Evolutionary conservation across 2,888 invertebrate genomes (phyloP), one percentile per base, ranked within the genome.

Genomic region (Ganaspis brasiliensis): DNA sequence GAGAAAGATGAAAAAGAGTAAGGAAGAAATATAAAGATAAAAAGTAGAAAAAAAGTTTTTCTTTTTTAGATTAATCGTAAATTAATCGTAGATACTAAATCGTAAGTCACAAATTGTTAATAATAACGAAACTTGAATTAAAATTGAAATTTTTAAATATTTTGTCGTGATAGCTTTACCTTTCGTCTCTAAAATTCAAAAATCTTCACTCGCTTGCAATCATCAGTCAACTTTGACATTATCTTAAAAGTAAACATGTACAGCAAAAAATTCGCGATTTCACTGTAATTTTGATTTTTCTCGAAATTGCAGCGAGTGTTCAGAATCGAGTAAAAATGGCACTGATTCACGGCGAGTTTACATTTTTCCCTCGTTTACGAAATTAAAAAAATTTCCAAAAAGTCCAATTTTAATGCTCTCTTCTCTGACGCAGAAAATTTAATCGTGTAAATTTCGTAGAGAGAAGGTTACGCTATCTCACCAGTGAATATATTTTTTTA

Each of bases 401-500:
- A n/a, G 8, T 40, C 21, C 19, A 67, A 67, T 9, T 67, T 40
- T 1, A 81, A 79, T 72, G 85, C 87, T 84, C 86, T 89, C 89
- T 90, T 89, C 73, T 90, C 90, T 87, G 80, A 82, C 82, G 77
- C 85, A 82, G 80, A 83, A 90, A 90, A 90, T 90, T 91, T 90
- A 90, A 87, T 79, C 74, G 63, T 81, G 83, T 89, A 89, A 90
- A 90, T 87, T 84, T 82, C 87, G 88, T 84, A 89, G 90, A 90
- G 89, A 89, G 90, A 88, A 88, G 79, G 79, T 76, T 82, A 82
- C 79, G 52, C 74, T 77, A 67, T 67, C 55, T 57, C 59, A 74
- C 56, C 26, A 57, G 19, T 72, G 49, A 73, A 78, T 70, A 67
- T 45, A 24, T 67, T 67, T 24, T 24, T 14, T 45, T 8, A 24